Percentiles rank a stretch among this genome's conserved stretches.
Conservation (phyloP, 2,113 vertebrate genomes). For the Sebastes fasciatus region DNA sequence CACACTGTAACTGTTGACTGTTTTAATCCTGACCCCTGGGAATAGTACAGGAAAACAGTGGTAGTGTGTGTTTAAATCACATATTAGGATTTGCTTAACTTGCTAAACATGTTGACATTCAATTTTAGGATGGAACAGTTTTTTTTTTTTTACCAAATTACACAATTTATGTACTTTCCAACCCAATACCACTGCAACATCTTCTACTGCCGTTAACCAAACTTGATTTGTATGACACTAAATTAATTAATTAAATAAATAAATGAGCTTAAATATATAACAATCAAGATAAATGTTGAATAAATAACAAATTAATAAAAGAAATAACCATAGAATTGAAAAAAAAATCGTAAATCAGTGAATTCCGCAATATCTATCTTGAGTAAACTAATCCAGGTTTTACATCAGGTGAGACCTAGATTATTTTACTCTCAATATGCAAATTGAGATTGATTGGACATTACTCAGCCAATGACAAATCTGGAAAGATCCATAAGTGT, state of each 20-base stretch:
- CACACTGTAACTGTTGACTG: background rate
- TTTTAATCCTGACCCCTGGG: slow-evolving; percentile 14
- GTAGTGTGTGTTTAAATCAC: background rate
- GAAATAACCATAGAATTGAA: background rate
- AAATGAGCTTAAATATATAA: background rate
- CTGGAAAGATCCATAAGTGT: background rate
- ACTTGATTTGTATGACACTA: background rate
- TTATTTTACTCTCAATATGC: background rate
- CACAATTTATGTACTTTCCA: background rate
- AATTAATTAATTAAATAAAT: background rate
- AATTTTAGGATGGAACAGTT: background rate
- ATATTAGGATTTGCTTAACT: background rate
- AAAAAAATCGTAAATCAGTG: background rate
- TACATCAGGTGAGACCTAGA: background rate
- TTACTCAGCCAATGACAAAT: slow-evolving; percentile 17
- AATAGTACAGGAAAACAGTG: background rate
- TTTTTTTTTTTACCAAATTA: background rate
- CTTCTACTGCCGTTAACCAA: background rate
- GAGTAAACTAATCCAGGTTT: too few relatives aligned
- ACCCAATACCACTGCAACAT: background rate
- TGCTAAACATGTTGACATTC: background rate
- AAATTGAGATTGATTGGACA: slow-evolving; percentile 27
- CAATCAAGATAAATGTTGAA: background rate
- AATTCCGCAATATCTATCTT: background rate
- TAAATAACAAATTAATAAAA: background rate